Evolutionary conservation across 92 coral and sea anemone genomes (phyloP), one percentile per base, ranked within the genome.

Genomic region (Porites divaricata): DNA sequence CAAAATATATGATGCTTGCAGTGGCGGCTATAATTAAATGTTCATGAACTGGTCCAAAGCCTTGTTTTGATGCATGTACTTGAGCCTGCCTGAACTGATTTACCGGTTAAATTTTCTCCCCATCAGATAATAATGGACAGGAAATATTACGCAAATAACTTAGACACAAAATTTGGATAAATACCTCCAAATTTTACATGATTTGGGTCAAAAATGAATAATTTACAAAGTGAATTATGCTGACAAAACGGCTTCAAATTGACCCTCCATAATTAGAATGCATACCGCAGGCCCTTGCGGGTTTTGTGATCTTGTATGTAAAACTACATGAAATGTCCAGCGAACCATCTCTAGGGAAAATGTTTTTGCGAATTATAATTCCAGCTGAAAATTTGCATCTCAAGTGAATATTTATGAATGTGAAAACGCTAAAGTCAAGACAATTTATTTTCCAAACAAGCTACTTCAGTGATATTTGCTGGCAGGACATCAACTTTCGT

Each of bases 221-320:
- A 81, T 81, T 81, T 62, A 81, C 68, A 23, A 16, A 35, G 69
- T 70, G 11, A 11, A 70, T 71, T 70, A 15, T n/a, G n/a, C 13
- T 26, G 23, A 58, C n/a, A n/a, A 26, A 49, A 72, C 86, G 62
- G 17, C 51, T 71, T 70, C 71, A 19, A 72, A 50, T 25, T 5
- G 9, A 71, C 20, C 50, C 62, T 56, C 53, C 75, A 57, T 28
- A 22, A 50, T 23, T 8, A n/a, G 35, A 23, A 56, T 16, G 52
- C 20, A 72, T 69, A 80, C 86, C 86, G 73, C 50, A 75, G 22
- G 61, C 50, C 86, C 2, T 82, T 82, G 86, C 86, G 71, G 7
- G 12, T 13, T 61, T 54, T 4, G 12, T 1, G 16, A 15, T 15
- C 1, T 9, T 12, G 14, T 54, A 58, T 67, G 58, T 71, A 81